Percentiles rank a stretch among this genome's conserved stretches.
Conservation (phyloP, 2,797 vertebrate genomes). For the Heteromormyrus szaboi region DNA sequence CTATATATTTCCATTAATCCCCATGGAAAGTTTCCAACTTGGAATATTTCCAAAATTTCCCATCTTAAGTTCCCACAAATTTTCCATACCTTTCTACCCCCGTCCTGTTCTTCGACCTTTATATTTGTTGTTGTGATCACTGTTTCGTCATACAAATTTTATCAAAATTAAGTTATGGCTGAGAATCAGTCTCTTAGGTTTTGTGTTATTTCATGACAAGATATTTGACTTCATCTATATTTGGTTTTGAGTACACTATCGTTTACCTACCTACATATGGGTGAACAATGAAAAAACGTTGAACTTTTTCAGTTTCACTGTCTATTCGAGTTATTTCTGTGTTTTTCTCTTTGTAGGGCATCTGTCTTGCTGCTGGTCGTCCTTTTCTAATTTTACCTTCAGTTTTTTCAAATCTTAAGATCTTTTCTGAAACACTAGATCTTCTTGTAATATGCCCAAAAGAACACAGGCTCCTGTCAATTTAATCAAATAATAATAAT, state of each 20-base stretch:
- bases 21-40: neutral
- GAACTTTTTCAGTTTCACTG: neutral
- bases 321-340: neutral
- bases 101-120: neutral
- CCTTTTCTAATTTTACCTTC: neutral
- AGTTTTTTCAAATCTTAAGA: neutral
- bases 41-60: neutral
- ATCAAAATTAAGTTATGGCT: neutral
- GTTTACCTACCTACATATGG: neutral
- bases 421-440: neutral
- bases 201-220: neutral
- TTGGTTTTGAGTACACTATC: neutral
- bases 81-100: neutral
- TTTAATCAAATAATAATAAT: neutral
- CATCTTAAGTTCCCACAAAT: neutral
- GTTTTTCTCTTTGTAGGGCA: neutral
- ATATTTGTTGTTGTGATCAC: neutral
- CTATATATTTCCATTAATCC: neutral
- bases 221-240: neutral
- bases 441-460: neutral
- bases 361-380: neutral
- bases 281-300: neutral
- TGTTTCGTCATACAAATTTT: neutral
- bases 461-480: neutral
- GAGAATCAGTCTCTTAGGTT: neutral